Evolutionary conservation across 2,113 vertebrate genomes (phyloP).

Genomic region (Psittacara wagleri): DNA sequence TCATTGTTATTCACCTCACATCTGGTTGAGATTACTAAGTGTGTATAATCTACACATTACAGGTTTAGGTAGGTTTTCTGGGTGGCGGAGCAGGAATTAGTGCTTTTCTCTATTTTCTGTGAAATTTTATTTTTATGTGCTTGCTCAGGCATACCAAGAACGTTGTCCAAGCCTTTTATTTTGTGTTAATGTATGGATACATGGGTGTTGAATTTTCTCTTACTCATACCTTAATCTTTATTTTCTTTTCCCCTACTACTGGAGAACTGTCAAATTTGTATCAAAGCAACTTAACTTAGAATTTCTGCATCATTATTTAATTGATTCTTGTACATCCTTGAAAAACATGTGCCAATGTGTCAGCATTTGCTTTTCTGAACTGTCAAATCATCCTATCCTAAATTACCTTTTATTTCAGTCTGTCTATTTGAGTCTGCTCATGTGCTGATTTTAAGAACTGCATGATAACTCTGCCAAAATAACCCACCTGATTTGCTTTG

Average conservation of each 20-base stretch:
- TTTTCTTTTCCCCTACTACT: neutral
- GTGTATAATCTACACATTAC: neutral
- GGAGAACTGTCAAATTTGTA: neutral
- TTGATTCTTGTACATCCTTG: neutral
- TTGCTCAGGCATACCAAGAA: neutral
- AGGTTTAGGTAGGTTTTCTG: neutral
- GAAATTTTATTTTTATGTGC: neutral
- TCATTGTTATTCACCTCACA: neutral
- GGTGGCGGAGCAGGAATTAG: fast-evolving
- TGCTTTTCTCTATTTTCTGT: neutral
- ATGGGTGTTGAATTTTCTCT: neutral
- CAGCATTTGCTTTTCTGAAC: neutral
- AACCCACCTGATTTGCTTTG: neutral
- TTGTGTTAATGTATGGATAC: neutral
- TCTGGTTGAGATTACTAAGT: neutral
- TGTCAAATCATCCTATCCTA: neutral
- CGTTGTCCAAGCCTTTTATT: neutral
- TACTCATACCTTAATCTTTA: neutral
- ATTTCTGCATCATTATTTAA: neutral
- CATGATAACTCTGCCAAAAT: neutral
- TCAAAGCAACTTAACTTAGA: neutral
- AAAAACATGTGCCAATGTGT: neutral
- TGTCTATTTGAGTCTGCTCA: neutral
- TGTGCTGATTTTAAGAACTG: fast-evolving
- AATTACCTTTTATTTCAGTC: neutral